Evolutionary conservation across 2,113 vertebrate genomes (phyloP).

Genomic region (Setophaga coronata): DNA sequence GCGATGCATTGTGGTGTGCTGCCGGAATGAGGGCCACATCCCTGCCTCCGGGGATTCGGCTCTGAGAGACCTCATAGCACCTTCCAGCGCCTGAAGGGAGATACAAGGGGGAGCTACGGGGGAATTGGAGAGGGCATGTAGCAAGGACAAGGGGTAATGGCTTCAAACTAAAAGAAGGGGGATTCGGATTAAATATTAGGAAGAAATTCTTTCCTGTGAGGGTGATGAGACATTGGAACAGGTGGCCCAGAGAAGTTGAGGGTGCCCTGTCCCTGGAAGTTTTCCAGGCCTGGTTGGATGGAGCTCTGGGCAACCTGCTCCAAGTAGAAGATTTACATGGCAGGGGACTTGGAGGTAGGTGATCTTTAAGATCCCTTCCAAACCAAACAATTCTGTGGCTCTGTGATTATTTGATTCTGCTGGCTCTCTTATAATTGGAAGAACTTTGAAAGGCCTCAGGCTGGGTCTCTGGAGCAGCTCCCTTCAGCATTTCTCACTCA

Average conservation of each 20-base stretch:
- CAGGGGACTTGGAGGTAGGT: neutral
- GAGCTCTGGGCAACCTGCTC: neutral
- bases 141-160: neutral
- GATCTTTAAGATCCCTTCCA: neutral
- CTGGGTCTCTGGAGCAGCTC: fast-evolving
- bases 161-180: neutral
- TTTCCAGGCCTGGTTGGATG: neutral
- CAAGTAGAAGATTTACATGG: neutral
- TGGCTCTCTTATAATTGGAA: neutral
- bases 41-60: neutral
- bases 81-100: neutral
- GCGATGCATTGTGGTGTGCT: neutral
- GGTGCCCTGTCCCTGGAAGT: neutral
- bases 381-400: neutral
- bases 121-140: neutral
- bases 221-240: neutral
- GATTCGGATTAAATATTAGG: neutral
- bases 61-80: neutral
- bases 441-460: neutral
- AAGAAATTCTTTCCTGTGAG: neutral
- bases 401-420: neutral
- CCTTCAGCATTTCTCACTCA: fast-evolving
- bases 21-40: neutral
- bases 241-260: too few species aligned
- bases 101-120: neutral